Evolutionary conservation across 2,888 invertebrate genomes (phyloP), one percentile per base, ranked within the genome.

Genomic region (Synanthedon andrenaeformis): DNA sequence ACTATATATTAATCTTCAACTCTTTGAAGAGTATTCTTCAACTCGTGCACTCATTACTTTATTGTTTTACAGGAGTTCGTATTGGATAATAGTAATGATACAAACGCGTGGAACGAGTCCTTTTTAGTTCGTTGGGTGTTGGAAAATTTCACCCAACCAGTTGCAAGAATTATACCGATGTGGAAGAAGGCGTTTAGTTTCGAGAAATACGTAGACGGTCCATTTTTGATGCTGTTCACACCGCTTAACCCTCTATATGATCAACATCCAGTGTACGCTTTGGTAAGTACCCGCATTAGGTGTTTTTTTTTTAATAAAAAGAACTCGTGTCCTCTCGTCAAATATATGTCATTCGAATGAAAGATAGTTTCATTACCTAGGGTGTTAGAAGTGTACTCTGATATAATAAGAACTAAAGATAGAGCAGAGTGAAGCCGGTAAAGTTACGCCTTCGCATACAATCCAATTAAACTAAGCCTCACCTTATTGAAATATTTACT

Each of bases 221-320:
- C 96, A 2, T 90, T 92, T 49, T 76, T 96, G 45, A 87, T 96
- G 60, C 76, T 96, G 54, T 95, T 96, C 66, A 93, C 94, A 1
- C 94, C 95, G 6, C 84, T 92, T 56, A 93, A 93, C 76, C 92
- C 94, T n/a, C 79, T 94, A 48, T 88, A 90, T 66, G 78, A 84
- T 53, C 86, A 89, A 60, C 89, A 91, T 63, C 92, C 93, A 52
- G 90, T 92, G 64, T 93, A 92, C 72, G 87, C 91, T 63, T 81
- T 94, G 90, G 94, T 94, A 85, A 88, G 76, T 14, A 42, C 28
- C 28, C 6, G 8, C 28, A 8, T 28, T 28, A 6, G 28, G 28
- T 69, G 23, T 52, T 50, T 52, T 52, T 23, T 52, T 51, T 28
- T n/a, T 5, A 14, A 3, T 23, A 5, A 23, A 23, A 23, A 6